Conservation (phyloP, 2,797 vertebrate species). For the Cyclura pinguis region DNA sequence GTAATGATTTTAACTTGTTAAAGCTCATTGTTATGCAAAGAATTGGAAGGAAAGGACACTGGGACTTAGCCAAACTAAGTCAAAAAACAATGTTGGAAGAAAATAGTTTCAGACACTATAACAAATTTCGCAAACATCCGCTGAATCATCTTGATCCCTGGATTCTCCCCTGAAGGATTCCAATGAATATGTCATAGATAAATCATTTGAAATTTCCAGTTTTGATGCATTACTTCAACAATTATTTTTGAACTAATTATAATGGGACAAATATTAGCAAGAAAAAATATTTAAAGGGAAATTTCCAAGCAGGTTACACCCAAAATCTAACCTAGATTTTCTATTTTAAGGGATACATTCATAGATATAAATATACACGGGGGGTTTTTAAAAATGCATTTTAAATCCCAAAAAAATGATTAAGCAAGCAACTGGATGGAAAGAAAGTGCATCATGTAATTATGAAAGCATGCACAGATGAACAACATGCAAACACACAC, state of each 20-base stretch:
- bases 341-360: constrained; percentile 41
- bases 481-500: neutral
- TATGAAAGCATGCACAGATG: neutral
- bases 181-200: constrained; percentile 68
- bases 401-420: constrained; percentile 31
- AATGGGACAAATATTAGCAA: constrained; percentile 68
- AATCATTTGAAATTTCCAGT: constrained; percentile 65
- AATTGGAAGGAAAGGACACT: constrained; percentile 7
- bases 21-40: constrained; percentile 65
- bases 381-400: constrained; percentile 24
- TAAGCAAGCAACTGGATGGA: neutral
- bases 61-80: constrained; percentile 13
- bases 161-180: constrained; percentile 64
- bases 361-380: constrained; percentile 27
- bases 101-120: constrained; percentile 55
- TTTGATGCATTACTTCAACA: constrained; percentile 26
- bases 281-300: constrained; percentile 64
- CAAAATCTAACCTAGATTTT: constrained; percentile 62
- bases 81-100: constrained; percentile 53
- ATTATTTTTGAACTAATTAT: constrained; percentile 68
- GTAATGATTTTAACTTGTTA: constrained; percentile 63
- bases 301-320: constrained; percentile 65
- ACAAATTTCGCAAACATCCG: constrained; percentile 56
- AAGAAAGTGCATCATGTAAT: neutral
- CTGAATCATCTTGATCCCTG: constrained; percentile 58